Evolutionary conservation across 2,113 vertebrate species (phyloP), one percentile per base, ranked within the genome.

Genomic region (Chloropsis cyanopogon): DNA sequence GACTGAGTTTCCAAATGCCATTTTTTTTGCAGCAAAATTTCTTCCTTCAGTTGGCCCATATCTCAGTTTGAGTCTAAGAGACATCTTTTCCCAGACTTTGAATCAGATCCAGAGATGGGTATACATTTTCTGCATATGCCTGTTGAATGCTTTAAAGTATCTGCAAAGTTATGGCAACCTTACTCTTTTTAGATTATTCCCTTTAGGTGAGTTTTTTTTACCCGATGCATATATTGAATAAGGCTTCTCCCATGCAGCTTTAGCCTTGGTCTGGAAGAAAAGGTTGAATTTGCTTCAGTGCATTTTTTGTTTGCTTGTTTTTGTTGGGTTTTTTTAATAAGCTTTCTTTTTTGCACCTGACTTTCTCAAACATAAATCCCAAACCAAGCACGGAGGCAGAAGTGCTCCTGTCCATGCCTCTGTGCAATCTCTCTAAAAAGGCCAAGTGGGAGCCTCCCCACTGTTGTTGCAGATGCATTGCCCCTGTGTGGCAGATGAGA

Each of bases 401-500:
- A 41, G 42, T 9, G 15, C 3, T 24, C 28, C 42, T 9, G 26
- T 17, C 26, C 28, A 18, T 2, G 6, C 2, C 20, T 61, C 17
- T 65, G 25, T 22, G 20, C 25, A 63, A 25, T 14, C 4, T 35
- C n/a, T 52, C 31, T 35, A 44, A 41, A 75, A 46, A 53, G 54
- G n/a, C 4, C 1, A 49, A 79, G 66, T 28, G 21, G n/a, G 46
- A 93, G 57, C 57, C 20, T 65, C 53, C 76, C 53, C n/a, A 33
- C 60, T 93, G 91, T 84, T 73, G 88, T 92, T 97, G 95, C 94
- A 94, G 95, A 93, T 77, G 93, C 86, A 96, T 96, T 93, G 92
- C 96, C 94, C 83, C 92, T 97, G 75, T 96, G 96, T 95, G 94
- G 95, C 86, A 94, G 94, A 92, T 49, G 63, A 92, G 92, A 95